Percentiles rank a stretch among this genome's conserved stretches.
Evolutionary conservation across 1,140 invertebrate species (phyloP).

Genomic region (Scylla paramamosain): DNA sequence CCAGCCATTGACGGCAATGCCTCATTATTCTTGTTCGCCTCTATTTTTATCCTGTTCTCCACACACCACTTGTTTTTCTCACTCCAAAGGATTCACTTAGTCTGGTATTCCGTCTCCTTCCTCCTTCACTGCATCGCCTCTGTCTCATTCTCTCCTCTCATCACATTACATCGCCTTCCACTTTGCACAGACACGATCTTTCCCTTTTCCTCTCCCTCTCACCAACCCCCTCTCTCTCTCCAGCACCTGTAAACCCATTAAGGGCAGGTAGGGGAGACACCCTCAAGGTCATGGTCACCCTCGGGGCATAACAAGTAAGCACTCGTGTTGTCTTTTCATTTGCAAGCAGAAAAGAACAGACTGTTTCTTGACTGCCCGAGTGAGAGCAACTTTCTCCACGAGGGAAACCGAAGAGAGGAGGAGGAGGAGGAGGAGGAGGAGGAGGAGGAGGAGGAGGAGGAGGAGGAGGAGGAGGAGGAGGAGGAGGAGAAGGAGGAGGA

Average conservation of each 20-base stretch:
- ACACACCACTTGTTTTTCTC: background rate
- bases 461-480: no score
- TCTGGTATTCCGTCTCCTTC: no score
- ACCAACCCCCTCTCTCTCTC: background rate
- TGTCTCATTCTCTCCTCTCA: no score
- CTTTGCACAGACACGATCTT: background rate
- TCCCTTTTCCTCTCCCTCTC: background rate
- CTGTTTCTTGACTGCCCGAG: background rate
- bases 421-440: no score
- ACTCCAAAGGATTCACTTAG: no score
- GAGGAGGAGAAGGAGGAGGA: no score
- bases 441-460: no score
- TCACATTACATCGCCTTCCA: background rate
- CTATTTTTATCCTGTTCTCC: no score
- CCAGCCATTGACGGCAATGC: no score
- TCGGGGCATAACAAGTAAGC: background rate
- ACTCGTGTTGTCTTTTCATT: background rate
- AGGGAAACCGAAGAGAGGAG: no score
- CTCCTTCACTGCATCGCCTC: no score
- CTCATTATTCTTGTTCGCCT: no score
- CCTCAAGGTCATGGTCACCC: background rate
- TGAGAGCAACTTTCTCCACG: background rate
- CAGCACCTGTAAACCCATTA: background rate
- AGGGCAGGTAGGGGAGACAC: background rate
- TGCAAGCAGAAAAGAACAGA: background rate